These are phyloP conservation scores for Biston stratarius DNA, from an alignment of 2,888 invertebrate genomes.

Conservation along the genomic window DNA sequence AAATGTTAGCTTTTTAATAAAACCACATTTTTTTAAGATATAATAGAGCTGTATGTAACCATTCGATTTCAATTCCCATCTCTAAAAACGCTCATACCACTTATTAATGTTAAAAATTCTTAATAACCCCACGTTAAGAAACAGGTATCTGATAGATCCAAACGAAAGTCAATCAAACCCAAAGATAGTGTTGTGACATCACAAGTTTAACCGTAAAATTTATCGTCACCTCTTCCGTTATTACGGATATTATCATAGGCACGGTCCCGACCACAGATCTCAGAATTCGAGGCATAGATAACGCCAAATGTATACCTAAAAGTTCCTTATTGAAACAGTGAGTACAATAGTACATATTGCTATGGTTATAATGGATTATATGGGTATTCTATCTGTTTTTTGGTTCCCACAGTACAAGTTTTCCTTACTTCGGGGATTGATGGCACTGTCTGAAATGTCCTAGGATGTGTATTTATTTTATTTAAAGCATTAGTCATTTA, in stretches of 20 bases:
- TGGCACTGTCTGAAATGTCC: too few relatives aligned
- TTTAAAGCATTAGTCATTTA: not conserved
- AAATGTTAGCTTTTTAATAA: too few relatives aligned
- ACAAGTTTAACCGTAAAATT: slow-evolving; percentile 35
- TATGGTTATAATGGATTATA: too few relatives aligned
- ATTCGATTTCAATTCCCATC: not conserved
- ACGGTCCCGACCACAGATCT: slow-evolving; percentile 29
- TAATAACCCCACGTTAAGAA: slow-evolving; percentile 16
- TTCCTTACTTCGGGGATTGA: too few relatives aligned
- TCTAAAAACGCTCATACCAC: not conserved
- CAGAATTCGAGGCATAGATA: not conserved
- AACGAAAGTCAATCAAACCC: slow-evolving; percentile 39
- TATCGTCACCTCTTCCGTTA: slow-evolving; percentile 44
- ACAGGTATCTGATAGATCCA: slow-evolving; percentile 4
- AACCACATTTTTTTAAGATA: too few relatives aligned
- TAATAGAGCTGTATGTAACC: too few relatives aligned
- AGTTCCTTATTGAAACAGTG: not conserved
- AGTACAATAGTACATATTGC: not conserved
- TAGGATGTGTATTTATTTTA: too few relatives aligned
- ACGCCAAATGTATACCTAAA: not conserved
- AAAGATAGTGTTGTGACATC: slow-evolving; percentile 40
- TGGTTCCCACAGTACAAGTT: too few relatives aligned
- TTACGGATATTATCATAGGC: slow-evolving; percentile 41
- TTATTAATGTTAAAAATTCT: not conserved
- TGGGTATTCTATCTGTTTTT: too few relatives aligned